A percentile compares a stretch with the other conserved stretches of the same genome.
Conservation (phyloP, 2,888 invertebrate species). For the Drosophila nr. fundita region DNA sequence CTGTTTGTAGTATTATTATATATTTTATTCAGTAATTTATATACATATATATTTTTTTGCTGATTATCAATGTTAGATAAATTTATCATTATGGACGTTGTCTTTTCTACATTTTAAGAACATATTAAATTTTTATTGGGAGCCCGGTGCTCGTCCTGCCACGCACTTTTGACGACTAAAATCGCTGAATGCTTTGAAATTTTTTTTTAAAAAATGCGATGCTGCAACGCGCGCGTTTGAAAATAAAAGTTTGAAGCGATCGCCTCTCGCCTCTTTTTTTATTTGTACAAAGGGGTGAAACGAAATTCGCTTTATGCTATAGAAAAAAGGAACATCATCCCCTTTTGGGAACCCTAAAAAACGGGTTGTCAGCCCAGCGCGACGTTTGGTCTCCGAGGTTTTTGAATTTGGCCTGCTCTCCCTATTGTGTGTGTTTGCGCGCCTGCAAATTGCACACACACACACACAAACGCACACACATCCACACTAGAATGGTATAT, state of each 20-base stretch:
- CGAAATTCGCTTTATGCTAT: slow-evolving; percentile 60
- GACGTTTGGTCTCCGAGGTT: slow-evolving; percentile 34
- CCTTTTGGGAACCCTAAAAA: slow-evolving; percentile 76
- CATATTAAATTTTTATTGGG: slow-evolving; percentile 8
- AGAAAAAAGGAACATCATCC: slow-evolving; percentile 56
- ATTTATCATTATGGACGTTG: neutral
- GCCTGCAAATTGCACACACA: slow-evolving; percentile 52
- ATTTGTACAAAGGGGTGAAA: slow-evolving; percentile 76
- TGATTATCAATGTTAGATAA: neutral
- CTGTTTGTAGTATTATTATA: slow-evolving; percentile 16
- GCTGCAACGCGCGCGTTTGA: slow-evolving; percentile 53
- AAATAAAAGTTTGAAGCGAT: slow-evolving; percentile 64
- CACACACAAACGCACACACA: slow-evolving; percentile 18
- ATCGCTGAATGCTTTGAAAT: slow-evolving; percentile 46
- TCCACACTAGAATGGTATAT: slow-evolving; percentile 10
- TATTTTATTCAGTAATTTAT: slow-evolving; percentile 10
- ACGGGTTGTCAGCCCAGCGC: slow-evolving; percentile 67
- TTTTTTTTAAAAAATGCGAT: slow-evolving; percentile 55
- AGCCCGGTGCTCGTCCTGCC: slow-evolving; percentile 59
- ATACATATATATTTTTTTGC: neutral
- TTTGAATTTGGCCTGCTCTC: slow-evolving; percentile 47
- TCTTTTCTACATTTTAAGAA: neutral
- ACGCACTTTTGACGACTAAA: slow-evolving; percentile 77
- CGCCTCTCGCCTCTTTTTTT: slow-evolving; percentile 53
- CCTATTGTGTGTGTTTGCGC: slow-evolving; percentile 57